Base-by-base conservation (phyloP, 2,797 vertebrate genomes). In the Sphaeramia orbicularis region DNA sequence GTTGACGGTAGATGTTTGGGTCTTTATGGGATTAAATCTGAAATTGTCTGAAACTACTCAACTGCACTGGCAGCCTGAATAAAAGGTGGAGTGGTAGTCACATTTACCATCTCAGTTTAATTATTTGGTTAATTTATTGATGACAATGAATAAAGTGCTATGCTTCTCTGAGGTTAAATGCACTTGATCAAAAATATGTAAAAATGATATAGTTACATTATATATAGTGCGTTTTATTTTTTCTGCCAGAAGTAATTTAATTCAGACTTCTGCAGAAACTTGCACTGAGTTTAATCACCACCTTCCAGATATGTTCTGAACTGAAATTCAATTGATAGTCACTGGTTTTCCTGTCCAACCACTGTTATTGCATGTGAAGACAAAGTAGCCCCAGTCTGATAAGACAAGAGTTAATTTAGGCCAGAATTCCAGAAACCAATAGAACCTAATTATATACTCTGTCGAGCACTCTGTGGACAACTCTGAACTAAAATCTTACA, bases 391-490 rank as follows among this genome's bases (percentile, higher is more conserved):
- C 30, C 7, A 32, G 30, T 11, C 51, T 45, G 58, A 59, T 38
- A 19, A 55, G 40, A 36, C 18, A 1, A 21, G 18, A 63, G 24
- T 11, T 48, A 54, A 58, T 53, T 65, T 30, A 38, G 2, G 1
- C 24, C 9, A 48, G 30, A 38, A 51, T 48, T 63, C 24, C 35
- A 56, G n/a, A 64, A 64, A 61, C 18, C 37, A 48, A 55, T 66
- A 49, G 32, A 52, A 43, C 15, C 30, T 47, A 62, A 65, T 68
- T 59, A 59, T 53, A 61, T 69, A 52, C 61, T 54, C 21, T 53
- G 48, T 54, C 45, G 57, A 64, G 61, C 69, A 52, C 61, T 54
- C 21, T 53, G 48, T 54, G 45, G 57, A 64, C 42, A 62, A 30
- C 37, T 24, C 54, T 30, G 41, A 6, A 32, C 16, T 43, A 0